Conservation (phyloP, 2,113 vertebrate genomes). For the Pygoscelis antarcticus region DNA sequence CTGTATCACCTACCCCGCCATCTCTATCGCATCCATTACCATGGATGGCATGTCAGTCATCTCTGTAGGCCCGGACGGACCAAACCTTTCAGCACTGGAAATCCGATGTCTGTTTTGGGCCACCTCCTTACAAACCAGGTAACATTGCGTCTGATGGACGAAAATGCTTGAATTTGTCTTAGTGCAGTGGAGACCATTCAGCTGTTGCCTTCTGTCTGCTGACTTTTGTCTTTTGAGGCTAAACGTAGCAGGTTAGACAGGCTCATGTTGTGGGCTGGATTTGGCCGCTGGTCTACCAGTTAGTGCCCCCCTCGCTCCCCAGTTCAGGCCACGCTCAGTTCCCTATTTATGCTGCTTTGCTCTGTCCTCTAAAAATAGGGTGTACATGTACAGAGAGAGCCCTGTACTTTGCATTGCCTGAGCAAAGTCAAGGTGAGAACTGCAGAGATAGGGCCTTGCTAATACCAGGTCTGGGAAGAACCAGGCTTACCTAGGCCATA, state of each 20-base stretch:
- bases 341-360: neutral
- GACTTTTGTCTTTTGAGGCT: neutral
- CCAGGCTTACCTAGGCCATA: neutral
- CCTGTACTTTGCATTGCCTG: neutral
- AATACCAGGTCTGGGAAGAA: neutral
- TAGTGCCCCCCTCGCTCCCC: neutral
- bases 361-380: neutral
- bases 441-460: neutral
- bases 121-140: neutral
- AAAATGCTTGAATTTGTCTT: neutral
- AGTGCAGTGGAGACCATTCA: neutral
- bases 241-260: neutral
- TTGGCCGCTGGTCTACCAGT: neutral
- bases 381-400: fast-evolving
- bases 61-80: neutral
- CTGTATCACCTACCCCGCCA: neutral
- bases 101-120: fast-evolving
- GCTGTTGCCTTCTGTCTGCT: neutral
- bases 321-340: neutral
- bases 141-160: neutral
- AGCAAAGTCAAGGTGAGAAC: neutral
- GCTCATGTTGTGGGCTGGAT: neutral
- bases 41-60: neutral
- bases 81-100: neutral
- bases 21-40: neutral